A percentile compares a stretch with the other conserved stretches of the same genome.
These are phyloP conservation scores for Spermophilus dauricus DNA, from an alignment of 2,113 vertebrate species.

Conservation along the genomic window DNA sequence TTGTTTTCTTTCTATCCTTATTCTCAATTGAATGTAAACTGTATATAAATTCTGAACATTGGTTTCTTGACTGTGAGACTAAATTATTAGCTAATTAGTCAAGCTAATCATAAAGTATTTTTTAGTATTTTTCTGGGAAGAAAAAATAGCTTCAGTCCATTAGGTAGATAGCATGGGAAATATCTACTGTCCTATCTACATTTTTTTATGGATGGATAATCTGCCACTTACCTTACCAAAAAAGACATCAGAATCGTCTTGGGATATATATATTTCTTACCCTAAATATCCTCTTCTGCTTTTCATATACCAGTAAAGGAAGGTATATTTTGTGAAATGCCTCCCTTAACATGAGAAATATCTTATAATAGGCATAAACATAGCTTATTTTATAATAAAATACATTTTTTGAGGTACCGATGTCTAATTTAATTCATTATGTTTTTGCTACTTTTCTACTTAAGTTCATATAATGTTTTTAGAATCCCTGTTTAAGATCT, in stretches of 20 bases:
- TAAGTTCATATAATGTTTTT: background rate
- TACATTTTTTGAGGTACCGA: background rate
- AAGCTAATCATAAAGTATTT: constrained; percentile 41
- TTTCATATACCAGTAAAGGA: constrained; percentile 42
- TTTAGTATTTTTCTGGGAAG: constrained; percentile 4
- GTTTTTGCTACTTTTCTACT: constrained; percentile 7
- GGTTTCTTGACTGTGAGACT: constrained; percentile 13
- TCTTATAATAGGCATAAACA: constrained; percentile 44
- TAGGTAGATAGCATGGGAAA: constrained; percentile 47
- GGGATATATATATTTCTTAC: background rate
- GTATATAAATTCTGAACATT: background rate
- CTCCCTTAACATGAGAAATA: constrained; percentile 15
- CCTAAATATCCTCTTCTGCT: background rate
- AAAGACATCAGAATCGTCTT: constrained; percentile 56
- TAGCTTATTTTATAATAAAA: background rate
- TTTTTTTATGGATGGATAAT: too few species aligned
- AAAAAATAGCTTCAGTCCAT: constrained; percentile 19
- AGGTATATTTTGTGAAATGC: background rate
- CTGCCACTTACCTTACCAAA: too few species aligned
- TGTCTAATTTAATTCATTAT: background rate
- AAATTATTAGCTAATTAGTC: constrained; percentile 52
- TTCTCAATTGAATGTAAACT: background rate
- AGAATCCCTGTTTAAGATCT: background rate
- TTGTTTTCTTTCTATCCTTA: constrained; percentile 22
- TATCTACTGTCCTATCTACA: background rate